phyloP scores from a whole-genome alignment of 2,797 vertebrate species.

The Muraenolepis orangiensis region DNA sequence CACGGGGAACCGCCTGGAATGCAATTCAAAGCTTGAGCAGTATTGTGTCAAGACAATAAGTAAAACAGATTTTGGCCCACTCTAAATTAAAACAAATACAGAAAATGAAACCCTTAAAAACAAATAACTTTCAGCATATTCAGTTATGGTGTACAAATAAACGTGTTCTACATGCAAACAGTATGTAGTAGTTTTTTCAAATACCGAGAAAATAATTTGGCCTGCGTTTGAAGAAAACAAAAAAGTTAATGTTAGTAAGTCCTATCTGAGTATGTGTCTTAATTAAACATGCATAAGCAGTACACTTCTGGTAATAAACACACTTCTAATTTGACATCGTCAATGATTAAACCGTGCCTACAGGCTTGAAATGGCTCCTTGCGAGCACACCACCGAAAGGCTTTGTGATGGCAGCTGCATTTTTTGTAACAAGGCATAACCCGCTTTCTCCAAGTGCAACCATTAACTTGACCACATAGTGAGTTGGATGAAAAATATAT shows the following conservation, averaged over 20 bases:
- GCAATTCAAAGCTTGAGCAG: slow-evolving; percentile 54
- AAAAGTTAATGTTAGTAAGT: not conserved
- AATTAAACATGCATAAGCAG: slow-evolving; percentile 3
- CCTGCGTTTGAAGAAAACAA: not conserved
- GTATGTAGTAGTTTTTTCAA: slow-evolving; percentile 1
- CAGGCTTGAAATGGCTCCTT: not conserved
- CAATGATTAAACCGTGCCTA: not conserved
- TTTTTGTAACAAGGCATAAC: not conserved
- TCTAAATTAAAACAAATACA: not conserved
- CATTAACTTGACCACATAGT: not conserved
- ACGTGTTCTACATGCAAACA: not conserved
- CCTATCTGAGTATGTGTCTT: not conserved
- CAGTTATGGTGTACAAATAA: not conserved
- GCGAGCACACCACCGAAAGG: not conserved
- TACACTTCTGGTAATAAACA: not conserved
- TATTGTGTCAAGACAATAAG: not conserved
- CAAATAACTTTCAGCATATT: slow-evolving; percentile 29
- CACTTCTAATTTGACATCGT: not conserved
- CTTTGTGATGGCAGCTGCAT: not conserved
- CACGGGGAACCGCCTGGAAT: slow-evolving; percentile 53
- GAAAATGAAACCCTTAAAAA: not conserved
- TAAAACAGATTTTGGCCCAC: slow-evolving; percentile 7
- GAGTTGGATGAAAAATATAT: not conserved
- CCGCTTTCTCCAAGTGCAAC: not conserved
- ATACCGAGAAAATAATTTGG: not conserved